Percentiles rank a stretch among this genome's conserved stretches.
Evolutionary conservation across 2,888 invertebrate genomes (phyloP).

Genomic region (Leucoptera coffeella): DNA sequence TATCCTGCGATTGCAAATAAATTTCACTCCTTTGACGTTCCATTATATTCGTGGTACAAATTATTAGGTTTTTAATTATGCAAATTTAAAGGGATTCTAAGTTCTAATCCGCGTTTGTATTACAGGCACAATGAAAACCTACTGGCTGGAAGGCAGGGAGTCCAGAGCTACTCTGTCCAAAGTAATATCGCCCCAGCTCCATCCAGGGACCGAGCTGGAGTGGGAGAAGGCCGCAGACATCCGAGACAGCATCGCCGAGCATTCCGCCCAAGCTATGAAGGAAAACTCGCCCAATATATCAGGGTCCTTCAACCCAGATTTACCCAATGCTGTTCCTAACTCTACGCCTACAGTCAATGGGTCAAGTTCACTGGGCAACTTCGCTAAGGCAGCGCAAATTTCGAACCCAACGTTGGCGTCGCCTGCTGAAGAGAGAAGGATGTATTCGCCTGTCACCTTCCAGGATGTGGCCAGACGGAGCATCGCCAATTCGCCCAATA

Average conservation of each 20-base stretch:
- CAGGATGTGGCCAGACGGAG: conserved; percentile 77
- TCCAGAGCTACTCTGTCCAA: conserved; percentile 52
- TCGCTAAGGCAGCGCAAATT: conserved; percentile 5
- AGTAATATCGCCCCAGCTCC: conserved; percentile 30
- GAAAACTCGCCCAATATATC: conserved; percentile 1
- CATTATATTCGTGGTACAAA: too few species aligned
- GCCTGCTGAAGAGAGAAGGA: conserved; percentile 59
- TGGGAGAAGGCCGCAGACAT: conserved; percentile 41
- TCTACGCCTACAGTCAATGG: conserved; percentile 1
- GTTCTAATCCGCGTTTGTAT: too few species aligned
- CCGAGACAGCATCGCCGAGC: conserved; percentile 36
- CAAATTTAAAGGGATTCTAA: too few species aligned
- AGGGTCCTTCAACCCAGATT: background rate
- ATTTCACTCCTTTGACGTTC: too few species aligned
- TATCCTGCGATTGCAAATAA: too few species aligned
- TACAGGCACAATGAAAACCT: conserved; percentile 79
- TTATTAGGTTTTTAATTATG: too few species aligned
- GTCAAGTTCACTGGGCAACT: background rate
- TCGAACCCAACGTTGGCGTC: conserved; percentile 21
- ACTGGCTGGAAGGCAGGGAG: conserved; percentile 75
- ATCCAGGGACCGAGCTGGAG: conserved; percentile 31
- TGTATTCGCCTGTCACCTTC: conserved; percentile 80
- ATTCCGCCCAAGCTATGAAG: conserved; percentile 18
- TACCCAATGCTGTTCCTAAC: conserved; percentile 1
- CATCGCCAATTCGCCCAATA: conserved; percentile 67